Evolutionary conservation across 1,140 invertebrate genomes (phyloP).

Genomic region (Drosophila prosaltans): DNA sequence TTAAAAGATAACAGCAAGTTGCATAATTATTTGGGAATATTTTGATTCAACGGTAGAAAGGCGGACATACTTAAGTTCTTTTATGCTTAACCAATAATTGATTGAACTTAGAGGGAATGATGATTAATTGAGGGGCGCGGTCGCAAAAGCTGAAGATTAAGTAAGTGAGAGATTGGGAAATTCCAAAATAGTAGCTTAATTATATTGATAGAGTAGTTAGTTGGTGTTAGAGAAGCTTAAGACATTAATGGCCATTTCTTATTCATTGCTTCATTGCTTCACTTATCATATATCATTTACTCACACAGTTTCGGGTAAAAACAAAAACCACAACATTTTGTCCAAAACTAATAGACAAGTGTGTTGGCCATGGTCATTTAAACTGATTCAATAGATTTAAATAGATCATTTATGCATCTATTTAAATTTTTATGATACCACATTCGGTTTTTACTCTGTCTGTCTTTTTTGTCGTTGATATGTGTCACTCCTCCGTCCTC

Average conservation of each 20-base stretch:
- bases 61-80: constrained; percentile 6
- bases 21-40: background rate
- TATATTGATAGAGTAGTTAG: constrained; percentile 36
- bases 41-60: background rate
- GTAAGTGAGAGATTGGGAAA: constrained; percentile 5
- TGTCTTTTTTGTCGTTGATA: constrained; percentile 20
- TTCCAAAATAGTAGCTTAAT: constrained; percentile 21
- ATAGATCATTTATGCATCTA: constrained; percentile 42
- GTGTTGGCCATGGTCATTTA: constrained; percentile 22
- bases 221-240: constrained; percentile 23
- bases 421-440: constrained; percentile 33
- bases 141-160: background rate
- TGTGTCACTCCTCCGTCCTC: constrained; percentile 21
- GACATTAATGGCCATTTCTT: constrained; percentile 17
- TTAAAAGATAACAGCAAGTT: background rate
- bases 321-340: background rate
- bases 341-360: background rate
- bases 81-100: background rate
- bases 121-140: constrained; percentile 30
- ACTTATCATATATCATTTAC: background rate
- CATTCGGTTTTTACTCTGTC: constrained; percentile 33
- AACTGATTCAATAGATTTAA: too few species aligned
- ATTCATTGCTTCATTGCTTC: background rate
- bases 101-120: constrained; percentile 5
- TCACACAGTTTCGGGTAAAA: background rate